Conservation (phyloP, 2,797 vertebrate species). For the Picus viridis region DNA sequence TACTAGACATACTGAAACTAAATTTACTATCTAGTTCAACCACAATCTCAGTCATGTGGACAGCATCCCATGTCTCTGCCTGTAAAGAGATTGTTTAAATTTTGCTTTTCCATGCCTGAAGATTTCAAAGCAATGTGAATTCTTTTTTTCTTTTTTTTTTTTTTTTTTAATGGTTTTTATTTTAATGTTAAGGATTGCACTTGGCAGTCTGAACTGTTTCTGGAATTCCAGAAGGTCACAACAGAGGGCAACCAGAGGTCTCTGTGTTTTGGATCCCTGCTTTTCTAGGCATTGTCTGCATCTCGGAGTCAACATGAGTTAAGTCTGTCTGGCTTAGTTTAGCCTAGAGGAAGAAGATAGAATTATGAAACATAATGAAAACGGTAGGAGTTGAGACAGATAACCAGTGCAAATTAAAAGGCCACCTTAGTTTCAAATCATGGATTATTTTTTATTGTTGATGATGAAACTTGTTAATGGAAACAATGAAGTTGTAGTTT, state of each 20-base stretch:
- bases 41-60: neutral
- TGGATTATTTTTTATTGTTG: neutral
- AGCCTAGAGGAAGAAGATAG: conserved; percentile 2
- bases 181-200: neutral
- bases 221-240: conserved; percentile 2
- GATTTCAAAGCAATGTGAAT: neutral
- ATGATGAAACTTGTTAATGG: neutral
- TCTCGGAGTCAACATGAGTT: neutral
- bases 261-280: neutral
- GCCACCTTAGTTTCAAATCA: neutral
- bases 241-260: neutral
- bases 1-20: conserved; percentile 9
- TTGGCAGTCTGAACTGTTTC: neutral
- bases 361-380: neutral
- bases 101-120: neutral
- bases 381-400: neutral
- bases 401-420: neutral
- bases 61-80: neutral
- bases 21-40: neutral
- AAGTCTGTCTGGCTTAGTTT: neutral
- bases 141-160: neutral
- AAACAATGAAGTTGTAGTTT: neutral
- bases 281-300: neutral
- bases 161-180: neutral
- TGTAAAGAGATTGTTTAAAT: neutral